A percentile compares a stretch with the other conserved stretches of the same genome.
These are phyloP conservation scores for Drosophila melanogaster DNA, from an alignment of 1,140 invertebrate genomes.

Conservation along the genomic window Release_6_plus_ISO1_MT NT_033777.3:8077501-8078000, in stretches of 20 bases:
- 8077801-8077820: too few species aligned
- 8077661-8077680: conserved; percentile 58
- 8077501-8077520: conserved; percentile 9
- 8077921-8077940: too few species aligned
- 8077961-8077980: too few species aligned
- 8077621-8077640: conserved; percentile 64
- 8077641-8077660: conserved; percentile 74
- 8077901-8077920: too few species aligned
- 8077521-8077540: conserved; percentile 55
- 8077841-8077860: background rate
- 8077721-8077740: background rate
- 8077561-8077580: conserved; percentile 54
- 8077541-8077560: conserved; percentile 67
- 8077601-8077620: conserved; percentile 20
- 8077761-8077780: background rate
- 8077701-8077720: background rate
- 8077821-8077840: too few species aligned
- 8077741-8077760: conserved; percentile 3
- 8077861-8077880: background rate
- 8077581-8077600: conserved; percentile 35
- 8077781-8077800: too few species aligned
- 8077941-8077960: too few species aligned
- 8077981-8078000: conserved; percentile 1
- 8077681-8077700: conserved; percentile 22
- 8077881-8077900: too few species aligned